Percentiles rank a stretch among this genome's conserved stretches.
Evolutionary conservation across 2,113 vertebrate species (phyloP).

Genomic region (Heterotilapia buettikoferi): DNA sequence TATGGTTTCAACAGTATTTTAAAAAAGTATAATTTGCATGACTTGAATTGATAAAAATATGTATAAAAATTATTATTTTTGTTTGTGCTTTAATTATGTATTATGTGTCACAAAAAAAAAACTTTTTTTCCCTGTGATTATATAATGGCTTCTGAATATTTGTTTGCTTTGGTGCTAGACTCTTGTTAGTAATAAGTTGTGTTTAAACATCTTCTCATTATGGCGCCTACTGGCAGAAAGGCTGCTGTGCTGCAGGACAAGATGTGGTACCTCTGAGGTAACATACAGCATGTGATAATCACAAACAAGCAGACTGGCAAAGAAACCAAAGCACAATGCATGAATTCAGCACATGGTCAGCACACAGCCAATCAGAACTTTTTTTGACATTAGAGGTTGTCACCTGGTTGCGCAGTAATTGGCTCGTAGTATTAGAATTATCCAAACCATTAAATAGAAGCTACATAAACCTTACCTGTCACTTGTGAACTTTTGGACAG

Average conservation of each 20-base stretch:
- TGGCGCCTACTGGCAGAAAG: not conserved
- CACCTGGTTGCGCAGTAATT: not conserved
- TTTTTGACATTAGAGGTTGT: not conserved
- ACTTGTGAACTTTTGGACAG: not conserved
- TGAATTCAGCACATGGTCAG: not conserved
- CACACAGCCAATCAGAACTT: not conserved
- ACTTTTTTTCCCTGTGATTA: too few species aligned
- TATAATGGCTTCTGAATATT: too few species aligned
- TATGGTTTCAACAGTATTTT: not conserved
- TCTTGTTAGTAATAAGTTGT: not conserved
- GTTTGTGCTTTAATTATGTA: too few species aligned
- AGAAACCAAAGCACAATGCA: not conserved
- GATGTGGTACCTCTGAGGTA: not conserved
- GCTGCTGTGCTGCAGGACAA: not conserved
- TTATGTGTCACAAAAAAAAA: too few species aligned
- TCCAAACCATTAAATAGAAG: not conserved
- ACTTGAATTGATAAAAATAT: not conserved
- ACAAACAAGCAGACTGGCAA: not conserved
- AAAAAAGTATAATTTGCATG: not conserved
- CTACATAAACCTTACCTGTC: not conserved
- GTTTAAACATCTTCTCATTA: not conserved
- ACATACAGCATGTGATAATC: not conserved
- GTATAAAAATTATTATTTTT: not conserved
- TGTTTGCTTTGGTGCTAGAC: not conserved
- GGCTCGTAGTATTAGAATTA: not conserved